These are phyloP conservation scores for Takifugu bimaculatus DNA, from an alignment of 2,113 vertebrate genomes.

Conservation along the genomic window DNA sequence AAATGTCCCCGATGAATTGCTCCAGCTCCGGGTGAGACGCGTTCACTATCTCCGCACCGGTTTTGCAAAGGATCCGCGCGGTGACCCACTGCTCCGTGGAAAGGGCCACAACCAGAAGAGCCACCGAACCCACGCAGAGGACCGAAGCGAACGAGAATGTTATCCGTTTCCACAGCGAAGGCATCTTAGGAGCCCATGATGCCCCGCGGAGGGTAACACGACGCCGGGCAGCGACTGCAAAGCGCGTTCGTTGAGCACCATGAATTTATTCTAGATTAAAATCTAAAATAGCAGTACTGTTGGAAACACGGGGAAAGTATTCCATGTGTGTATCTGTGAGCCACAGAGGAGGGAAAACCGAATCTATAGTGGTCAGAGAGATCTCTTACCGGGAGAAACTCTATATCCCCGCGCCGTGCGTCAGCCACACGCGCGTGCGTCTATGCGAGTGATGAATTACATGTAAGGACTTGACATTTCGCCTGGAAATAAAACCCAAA, in stretches of 20 bases:
- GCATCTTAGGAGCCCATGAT: constrained; percentile 81
- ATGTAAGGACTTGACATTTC: constrained; percentile 42
- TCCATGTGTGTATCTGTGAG: constrained; percentile 13
- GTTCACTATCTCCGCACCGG: constrained; percentile 91
- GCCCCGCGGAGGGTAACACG: constrained; percentile 35
- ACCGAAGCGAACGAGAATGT: constrained; percentile 82
- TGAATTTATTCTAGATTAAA: constrained; percentile 35
- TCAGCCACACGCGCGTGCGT: constrained; percentile 24
- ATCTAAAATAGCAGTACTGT: not conserved
- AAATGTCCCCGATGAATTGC: constrained; percentile 89
- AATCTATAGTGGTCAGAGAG: constrained; percentile 55
- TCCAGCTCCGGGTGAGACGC: constrained; percentile 86
- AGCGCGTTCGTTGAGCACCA: constrained; percentile 40
- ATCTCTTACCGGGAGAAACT: constrained; percentile 64
- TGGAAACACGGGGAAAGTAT: not conserved
- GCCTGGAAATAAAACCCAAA: constrained; percentile 3
- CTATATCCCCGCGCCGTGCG: constrained; percentile 50
- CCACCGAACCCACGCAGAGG: constrained; percentile 81
- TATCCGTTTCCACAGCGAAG: constrained; percentile 84
- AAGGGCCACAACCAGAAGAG: constrained; percentile 81
- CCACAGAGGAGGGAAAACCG: constrained; percentile 45
- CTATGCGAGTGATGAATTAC: constrained; percentile 37
- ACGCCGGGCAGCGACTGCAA: constrained; percentile 38
- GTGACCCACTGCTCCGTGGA: constrained; percentile 85
- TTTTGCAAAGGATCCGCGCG: constrained; percentile 90